Evolutionary conservation across 2,888 invertebrate species (phyloP).

Genomic region (Brachyptera risi): DNA sequence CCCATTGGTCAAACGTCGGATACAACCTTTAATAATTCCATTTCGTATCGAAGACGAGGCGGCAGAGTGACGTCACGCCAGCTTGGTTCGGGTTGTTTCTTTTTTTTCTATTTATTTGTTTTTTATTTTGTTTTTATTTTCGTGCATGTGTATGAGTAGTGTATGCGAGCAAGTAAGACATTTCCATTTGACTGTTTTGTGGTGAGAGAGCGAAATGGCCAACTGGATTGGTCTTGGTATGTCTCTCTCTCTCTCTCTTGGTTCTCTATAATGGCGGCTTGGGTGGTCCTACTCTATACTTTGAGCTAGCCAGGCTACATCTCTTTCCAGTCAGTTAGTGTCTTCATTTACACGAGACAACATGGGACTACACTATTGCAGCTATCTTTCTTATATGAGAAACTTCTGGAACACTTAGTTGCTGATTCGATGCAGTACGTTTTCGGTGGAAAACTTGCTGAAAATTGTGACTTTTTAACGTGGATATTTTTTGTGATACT

Average conservation of each 20-base stretch:
- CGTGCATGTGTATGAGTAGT: too few relatives aligned
- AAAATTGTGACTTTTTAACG: too few relatives aligned
- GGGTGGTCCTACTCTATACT: slow-evolving; percentile 30
- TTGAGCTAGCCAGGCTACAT: neutral
- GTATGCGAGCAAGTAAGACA: too few relatives aligned
- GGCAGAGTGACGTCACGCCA: slow-evolving; percentile 9
- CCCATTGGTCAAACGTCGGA: slow-evolving; percentile 7
- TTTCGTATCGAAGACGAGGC: slow-evolving; percentile 16
- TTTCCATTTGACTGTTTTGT: slow-evolving; percentile 31
- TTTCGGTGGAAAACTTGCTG: too few relatives aligned
- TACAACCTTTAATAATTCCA: slow-evolving; percentile 20
- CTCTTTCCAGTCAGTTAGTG: slow-evolving; percentile 17
- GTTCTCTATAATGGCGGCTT: slow-evolving; percentile 18
- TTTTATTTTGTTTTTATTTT: too few relatives aligned
- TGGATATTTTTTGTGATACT: too few relatives aligned
- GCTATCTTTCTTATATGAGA: too few relatives aligned
- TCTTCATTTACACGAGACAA: slow-evolving; percentile 20
- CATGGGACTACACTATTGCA: neutral
- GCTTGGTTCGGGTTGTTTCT: slow-evolving; percentile 15
- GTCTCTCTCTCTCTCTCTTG: too few relatives aligned
- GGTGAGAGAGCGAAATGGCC: slow-evolving; percentile 23
- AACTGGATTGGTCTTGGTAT: slow-evolving; percentile 31
- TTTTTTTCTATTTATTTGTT: slow-evolving; percentile 14
- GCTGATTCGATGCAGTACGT: too few relatives aligned
- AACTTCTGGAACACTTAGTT: too few relatives aligned